A percentile compares a stretch with the other conserved stretches of the same genome.
Evolutionary conservation across 2,113 vertebrate genomes (phyloP).

Genomic region (Ciconia maguari): DNA sequence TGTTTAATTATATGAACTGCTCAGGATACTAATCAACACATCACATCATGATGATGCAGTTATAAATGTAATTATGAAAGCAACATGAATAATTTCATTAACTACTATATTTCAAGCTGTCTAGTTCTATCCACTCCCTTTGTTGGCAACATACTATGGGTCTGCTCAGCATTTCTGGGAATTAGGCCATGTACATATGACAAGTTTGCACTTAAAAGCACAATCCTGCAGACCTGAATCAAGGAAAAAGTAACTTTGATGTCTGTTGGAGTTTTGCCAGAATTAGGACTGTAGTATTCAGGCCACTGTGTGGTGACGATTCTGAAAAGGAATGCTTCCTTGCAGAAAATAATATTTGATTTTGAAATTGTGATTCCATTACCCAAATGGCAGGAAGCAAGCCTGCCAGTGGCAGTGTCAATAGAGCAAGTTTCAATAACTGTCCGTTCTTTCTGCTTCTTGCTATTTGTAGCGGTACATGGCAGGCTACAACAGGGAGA

Average conservation of each 20-base stretch:
- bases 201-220: background rate
- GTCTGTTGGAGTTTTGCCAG: background rate
- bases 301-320: background rate
- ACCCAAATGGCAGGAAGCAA: background rate
- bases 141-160: background rate
- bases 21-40: conserved; percentile 36
- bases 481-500: background rate
- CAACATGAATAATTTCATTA: conserved; percentile 46
- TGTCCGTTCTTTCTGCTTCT: background rate
- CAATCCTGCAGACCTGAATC: background rate
- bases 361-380: background rate
- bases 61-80: conserved; percentile 54
- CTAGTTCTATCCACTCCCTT: conserved; percentile 1
- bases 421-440: background rate
- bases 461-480: background rate
- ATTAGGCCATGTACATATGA: background rate
- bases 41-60: conserved; percentile 14
- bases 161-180: conserved; percentile 3
- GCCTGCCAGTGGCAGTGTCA: background rate
- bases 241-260: background rate
- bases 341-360: background rate
- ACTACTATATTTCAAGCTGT: conserved; percentile 13
- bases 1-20: conserved; percentile 7
- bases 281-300: background rate
- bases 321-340: background rate